Evolutionary conservation across 2,797 vertebrate species (phyloP).

Genomic region (Melanotaenia boesemani): DNA sequence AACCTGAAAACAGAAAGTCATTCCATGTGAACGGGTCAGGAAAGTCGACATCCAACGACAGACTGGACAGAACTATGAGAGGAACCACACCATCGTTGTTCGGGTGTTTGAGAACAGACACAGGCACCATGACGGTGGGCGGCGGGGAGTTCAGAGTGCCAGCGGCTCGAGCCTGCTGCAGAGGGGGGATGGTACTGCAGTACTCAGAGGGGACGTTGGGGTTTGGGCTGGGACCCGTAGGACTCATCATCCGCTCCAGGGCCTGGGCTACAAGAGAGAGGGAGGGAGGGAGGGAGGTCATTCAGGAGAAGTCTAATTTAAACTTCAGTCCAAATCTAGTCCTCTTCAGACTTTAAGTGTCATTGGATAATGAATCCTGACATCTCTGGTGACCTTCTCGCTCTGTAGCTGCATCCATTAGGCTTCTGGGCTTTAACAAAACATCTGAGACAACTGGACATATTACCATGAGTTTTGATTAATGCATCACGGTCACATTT

Average conservation of each 20-base stretch:
- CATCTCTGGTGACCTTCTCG: no score
- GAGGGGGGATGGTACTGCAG: conserved; percentile 85
- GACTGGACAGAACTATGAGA: not conserved
- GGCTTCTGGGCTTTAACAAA: no score
- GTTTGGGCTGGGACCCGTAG: conserved; percentile 88
- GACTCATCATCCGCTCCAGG: conserved; percentile 96
- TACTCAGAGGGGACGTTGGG: conserved; percentile 87
- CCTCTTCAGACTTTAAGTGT: no score
- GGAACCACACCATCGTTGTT: conserved; percentile 84
- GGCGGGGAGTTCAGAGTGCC: conserved; percentile 85
- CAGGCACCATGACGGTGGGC: conserved; percentile 87
- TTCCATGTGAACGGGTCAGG: not conserved
- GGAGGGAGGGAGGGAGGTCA: no score
- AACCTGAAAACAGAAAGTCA: conserved; percentile 66
- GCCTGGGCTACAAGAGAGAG: conserved; percentile 84
- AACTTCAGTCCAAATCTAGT: no score
- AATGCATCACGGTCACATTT: no score
- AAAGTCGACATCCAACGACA: not conserved
- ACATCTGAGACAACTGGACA: no score
- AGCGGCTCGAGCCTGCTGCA: conserved; percentile 86
- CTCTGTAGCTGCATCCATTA: no score
- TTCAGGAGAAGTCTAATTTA: no score
- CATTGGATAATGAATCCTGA: no score
- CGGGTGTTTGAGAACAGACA: conserved; percentile 91
- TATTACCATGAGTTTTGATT: no score